Percentiles rank a stretch among this genome's conserved stretches.
Evolutionary conservation across 1,140 invertebrate genomes (phyloP).

Genomic region (Heliothis subflexa): DNA sequence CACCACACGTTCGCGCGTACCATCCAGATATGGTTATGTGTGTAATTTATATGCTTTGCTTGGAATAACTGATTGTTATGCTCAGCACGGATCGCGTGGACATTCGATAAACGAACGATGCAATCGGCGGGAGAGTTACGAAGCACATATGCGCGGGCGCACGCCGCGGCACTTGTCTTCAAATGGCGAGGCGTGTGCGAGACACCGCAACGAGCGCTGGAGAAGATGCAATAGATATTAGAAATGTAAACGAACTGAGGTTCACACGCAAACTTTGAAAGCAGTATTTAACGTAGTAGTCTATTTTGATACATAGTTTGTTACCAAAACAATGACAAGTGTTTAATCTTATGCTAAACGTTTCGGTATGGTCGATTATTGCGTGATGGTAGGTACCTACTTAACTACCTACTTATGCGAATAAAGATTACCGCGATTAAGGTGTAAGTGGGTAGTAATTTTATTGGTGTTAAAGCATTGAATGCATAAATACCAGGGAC

Average conservation of each 20-base stretch:
- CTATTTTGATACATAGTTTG: background rate
- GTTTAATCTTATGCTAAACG: background rate
- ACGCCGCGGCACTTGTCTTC: slow-evolving; percentile 63
- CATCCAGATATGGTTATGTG: slow-evolving; percentile 71
- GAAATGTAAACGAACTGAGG: slow-evolving; percentile 56
- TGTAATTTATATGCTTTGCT: slow-evolving; percentile 70
- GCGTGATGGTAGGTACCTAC: background rate
- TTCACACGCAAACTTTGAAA: slow-evolving; percentile 66
- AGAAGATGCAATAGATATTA: slow-evolving; percentile 57
- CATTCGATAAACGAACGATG: slow-evolving; percentile 71
- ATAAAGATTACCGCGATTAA: background rate
- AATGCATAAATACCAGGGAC: slow-evolving; percentile 5
- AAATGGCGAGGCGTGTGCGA: slow-evolving; percentile 60
- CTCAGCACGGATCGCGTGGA: slow-evolving; percentile 68
- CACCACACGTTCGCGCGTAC: slow-evolving; percentile 71
- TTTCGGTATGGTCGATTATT: background rate
- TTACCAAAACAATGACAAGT: background rate
- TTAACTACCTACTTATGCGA: too few species aligned
- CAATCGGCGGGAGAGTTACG: slow-evolving; percentile 67
- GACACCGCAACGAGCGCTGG: slow-evolving; percentile 38
- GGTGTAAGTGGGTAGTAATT: slow-evolving; percentile 11
- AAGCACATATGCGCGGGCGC: slow-evolving; percentile 63
- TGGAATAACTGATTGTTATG: slow-evolving; percentile 73
- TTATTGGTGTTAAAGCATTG: background rate
- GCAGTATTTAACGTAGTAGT: slow-evolving; percentile 47